Evolutionary conservation across 1,140 invertebrate genomes (phyloP), one percentile per base, ranked within the genome.

Genomic region (Oncopeltus fasciatus): DNA sequence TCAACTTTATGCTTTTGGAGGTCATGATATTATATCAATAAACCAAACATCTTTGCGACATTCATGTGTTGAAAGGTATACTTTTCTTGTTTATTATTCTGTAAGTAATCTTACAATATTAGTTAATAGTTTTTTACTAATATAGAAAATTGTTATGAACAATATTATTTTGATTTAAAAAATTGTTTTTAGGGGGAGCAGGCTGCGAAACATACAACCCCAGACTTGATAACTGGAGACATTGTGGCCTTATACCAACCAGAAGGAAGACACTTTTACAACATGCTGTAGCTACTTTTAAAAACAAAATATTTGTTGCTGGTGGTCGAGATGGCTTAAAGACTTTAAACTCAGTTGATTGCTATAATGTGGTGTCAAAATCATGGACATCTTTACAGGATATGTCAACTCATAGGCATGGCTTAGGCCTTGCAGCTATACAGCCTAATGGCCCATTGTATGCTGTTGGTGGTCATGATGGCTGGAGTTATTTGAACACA

Each of bases 251-350:
- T 65, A 90, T 94, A 87, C 88, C 81, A 65, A 84, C 86, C 1
- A 18, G 49, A 16, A 74, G 89, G 24, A 46, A 20, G 18, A 78
- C 87, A 43, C 74, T 89, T 26, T 74, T 95, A 26, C 92, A 95
- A 73, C 95, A 94, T 76, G 91, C 91, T 3, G 89, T 92, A 8
- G 90, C 88, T 44, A 81, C 94, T 8, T 81, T 94, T 68, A 87
- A 89, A 65, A 86, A 86, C 58, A 90, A 89, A 72, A 75, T 92
- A 11, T 83, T 87, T 57, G 79, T 88, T 21, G 90, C 91, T 14
- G 92, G 92, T 24, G 93, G 92, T 9, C 78, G 92, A 61, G 92
- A 95, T 75, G 92, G 92, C n/a, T 78, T 95, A 3, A 95, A 94
- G 75, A 95, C 92, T 4, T 74, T 95, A 1, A 92, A 91, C 68